phyloP scores from a whole-genome alignment of 64 coral and sea anemone species.

The Platygyra sinensis region DNA sequence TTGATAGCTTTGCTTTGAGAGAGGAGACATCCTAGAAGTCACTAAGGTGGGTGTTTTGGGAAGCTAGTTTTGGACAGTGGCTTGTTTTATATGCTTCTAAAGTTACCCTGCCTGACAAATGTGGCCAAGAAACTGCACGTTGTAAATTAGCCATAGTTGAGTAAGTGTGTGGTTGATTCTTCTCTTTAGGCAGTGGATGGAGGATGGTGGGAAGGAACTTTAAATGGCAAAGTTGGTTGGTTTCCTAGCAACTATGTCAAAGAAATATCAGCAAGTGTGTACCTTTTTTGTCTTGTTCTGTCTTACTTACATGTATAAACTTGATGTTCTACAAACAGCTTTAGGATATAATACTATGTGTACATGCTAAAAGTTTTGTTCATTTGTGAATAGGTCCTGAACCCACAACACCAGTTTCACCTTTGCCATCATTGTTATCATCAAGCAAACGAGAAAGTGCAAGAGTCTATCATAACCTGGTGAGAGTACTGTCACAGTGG shows the following conservation, averaged over 20 bases:
- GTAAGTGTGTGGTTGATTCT: neutral
- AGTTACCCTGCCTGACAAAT: no score
- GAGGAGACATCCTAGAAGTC: conserved; percentile 96
- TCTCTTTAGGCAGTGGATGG: conserved; percentile 84
- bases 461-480: conserved; percentile 92
- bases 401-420: conserved; percentile 76
- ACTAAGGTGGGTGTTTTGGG: conserved; percentile 71
- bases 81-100: no score
- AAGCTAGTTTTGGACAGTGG: neutral
- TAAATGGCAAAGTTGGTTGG: conserved; percentile 95
- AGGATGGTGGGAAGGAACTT: conserved; percentile 99
- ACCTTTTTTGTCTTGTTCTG: no score
- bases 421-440: conserved; percentile 46
- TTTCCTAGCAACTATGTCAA: conserved; percentile 99
- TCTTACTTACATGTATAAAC: no score
- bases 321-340: neutral
- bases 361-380: neutral
- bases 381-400: conserved; percentile 73
- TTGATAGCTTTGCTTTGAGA: conserved; percentile 91
- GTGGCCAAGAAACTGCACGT: no score
- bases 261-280: conserved; percentile 98
- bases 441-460: conserved; percentile 81
- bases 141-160: neutral
- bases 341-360: no score
- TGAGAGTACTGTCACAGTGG: no score